Evolutionary conservation across 2,113 vertebrate genomes (phyloP), one percentile per base, ranked within the genome.

Genomic region (Gymnobelideus leadbeateri): DNA sequence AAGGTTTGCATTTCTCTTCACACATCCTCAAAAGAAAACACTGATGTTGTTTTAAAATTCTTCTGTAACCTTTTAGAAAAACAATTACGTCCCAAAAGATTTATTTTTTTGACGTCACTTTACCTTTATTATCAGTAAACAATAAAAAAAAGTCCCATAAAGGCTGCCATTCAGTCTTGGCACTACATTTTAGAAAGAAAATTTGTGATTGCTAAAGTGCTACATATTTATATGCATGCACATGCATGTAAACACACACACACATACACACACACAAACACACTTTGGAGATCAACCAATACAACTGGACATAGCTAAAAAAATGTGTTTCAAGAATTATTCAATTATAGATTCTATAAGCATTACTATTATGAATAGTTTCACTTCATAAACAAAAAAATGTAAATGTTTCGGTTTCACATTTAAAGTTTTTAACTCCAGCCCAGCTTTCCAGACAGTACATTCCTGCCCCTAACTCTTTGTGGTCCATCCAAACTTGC

Each of bases 11-110:
- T 54, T 84, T 92, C 55, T 11, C n/a, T 89, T 31, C 94, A 50
- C 37, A 96, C 26, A 94, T 91, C 51, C 46, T 77, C 10, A 93
- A 53, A 95, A 25, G 37, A 50, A 95, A 92, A 91, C 2, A 43
- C 68, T 91, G 95, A 95, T 89, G 91, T 31, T 61, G 7, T 37
- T 94, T 95, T 92, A n/a, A 52, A 96, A 93, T 92, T 37, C 92
- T 92, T 93, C 43, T 92, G 68, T 19, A 52, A 55, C 26, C 90
- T 49, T 16, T 19, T 84, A 84, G n/a, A 84, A 84, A 84, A 84
- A 84, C 37, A 77, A 84, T 84, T 84, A 84, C n/a, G 7, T 84
- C n/a, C 19, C 37, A 21, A 84, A 43, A 84, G 37, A 84, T 84
- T 84, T 43, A 43, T 77, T 77, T 77, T 49, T n/a, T 77, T 77